Evolutionary conservation across 2,113 vertebrate genomes (phyloP).

Genomic region (Callocephalon fimbriatum): DNA sequence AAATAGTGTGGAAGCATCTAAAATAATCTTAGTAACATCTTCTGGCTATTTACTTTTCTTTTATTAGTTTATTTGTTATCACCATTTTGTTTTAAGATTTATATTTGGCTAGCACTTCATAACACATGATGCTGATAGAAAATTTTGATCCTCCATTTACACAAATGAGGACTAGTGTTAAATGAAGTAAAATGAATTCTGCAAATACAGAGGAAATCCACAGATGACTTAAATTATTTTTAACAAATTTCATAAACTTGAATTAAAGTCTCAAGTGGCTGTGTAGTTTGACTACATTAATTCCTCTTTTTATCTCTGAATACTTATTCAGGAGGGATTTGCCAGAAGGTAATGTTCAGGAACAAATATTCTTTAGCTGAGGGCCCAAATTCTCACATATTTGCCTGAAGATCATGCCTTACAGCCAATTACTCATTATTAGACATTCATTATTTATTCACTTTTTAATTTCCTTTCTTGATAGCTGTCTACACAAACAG

Average conservation of each 20-base stretch:
- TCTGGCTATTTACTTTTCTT: not conserved
- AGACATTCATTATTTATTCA: not conserved
- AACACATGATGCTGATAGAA: not conserved
- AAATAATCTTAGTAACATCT: slow-evolving; percentile 5
- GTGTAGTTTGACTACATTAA: slow-evolving; percentile 22
- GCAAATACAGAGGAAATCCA: not conserved
- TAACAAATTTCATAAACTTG: slow-evolving; percentile 55
- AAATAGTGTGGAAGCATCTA: not conserved
- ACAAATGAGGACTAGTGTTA: not conserved
- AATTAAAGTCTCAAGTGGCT: slow-evolving; percentile 47
- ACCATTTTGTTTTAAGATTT: not conserved
- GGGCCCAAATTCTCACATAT: not conserved
- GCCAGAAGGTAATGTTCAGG: not conserved
- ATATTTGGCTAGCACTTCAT: not conserved
- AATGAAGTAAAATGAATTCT: slow-evolving; percentile 2
- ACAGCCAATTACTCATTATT: not conserved
- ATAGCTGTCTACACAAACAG: not conserved
- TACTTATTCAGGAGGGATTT: not conserved
- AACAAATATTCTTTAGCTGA: not conserved
- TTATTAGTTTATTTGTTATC: slow-evolving; percentile 19
- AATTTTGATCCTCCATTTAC: not conserved
- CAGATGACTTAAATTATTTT: slow-evolving; percentile 45
- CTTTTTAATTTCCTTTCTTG: not conserved
- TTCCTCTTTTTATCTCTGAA: not conserved
- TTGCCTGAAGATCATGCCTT: not conserved